Evolutionary conservation across 2,113 vertebrate species (phyloP).

Genomic region (Chlorodrepanis virens): DNA sequence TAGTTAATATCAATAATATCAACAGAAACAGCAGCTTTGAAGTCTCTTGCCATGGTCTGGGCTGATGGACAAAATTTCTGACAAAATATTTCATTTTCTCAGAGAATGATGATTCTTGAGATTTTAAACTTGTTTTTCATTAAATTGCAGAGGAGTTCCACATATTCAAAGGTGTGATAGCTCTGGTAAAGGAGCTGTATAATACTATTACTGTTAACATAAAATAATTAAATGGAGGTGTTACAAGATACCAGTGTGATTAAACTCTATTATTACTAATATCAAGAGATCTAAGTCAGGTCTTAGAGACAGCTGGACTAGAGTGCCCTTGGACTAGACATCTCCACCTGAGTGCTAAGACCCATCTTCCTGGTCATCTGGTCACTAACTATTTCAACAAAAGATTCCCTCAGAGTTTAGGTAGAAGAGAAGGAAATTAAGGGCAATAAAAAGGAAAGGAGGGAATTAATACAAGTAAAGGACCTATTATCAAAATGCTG

Average conservation of each 20-base stretch:
- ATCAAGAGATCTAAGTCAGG: not conserved
- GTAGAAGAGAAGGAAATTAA: not conserved
- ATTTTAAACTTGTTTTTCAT: not conserved
- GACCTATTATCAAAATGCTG: not conserved
- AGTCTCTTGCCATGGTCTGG: not conserved
- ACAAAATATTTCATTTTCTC: not conserved
- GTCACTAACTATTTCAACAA: not conserved
- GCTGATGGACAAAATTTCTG: not conserved
- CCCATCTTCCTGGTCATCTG: not conserved
- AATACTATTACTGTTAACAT: not conserved
- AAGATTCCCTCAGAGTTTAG: not conserved
- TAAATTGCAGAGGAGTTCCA: not conserved
- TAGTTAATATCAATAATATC: not conserved
- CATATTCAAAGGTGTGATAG: not conserved
- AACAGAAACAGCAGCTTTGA: not conserved
- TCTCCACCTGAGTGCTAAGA: not conserved
- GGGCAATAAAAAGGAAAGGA: not conserved
- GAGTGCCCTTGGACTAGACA: not conserved
- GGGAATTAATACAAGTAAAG: not conserved
- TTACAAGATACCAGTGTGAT: not conserved
- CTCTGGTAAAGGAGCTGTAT: not conserved
- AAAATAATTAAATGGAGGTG: not conserved
- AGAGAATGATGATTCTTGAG: not conserved
- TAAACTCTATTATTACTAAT: not conserved
- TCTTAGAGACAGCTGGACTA: not conserved